Conservation (phyloP, 2,113 vertebrate species). For the Brachyhypopomus gauderio region DNA sequence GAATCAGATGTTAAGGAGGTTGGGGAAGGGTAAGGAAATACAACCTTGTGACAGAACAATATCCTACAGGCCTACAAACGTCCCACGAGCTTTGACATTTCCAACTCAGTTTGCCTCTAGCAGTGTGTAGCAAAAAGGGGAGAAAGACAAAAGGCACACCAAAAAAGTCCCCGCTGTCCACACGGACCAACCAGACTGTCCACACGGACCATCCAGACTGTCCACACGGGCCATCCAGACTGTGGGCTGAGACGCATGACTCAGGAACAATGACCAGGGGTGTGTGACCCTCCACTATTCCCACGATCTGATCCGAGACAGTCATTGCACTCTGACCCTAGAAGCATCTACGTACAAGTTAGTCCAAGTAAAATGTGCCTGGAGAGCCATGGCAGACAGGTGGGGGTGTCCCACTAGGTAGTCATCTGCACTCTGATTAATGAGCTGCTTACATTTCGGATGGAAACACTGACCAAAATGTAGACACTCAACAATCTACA, state of each 20-base stretch:
- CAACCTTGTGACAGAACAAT: conserved; percentile 90
- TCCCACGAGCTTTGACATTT: conserved; percentile 65
- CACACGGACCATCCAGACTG: conserved; percentile 30
- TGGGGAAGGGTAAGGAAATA: conserved; percentile 80
- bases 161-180: conserved; percentile 72
- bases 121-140: conserved; percentile 82
- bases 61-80: conserved; percentile 93
- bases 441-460: conserved; percentile 8
- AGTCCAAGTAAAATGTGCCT: conserved; percentile 43
- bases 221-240: conserved; percentile 67
- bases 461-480: not conserved
- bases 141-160: conserved; percentile 94
- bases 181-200: conserved; percentile 59
- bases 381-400: conserved; percentile 18
- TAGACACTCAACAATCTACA: conserved; percentile 69
- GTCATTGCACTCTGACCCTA: conserved; percentile 55
- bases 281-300: conserved; percentile 37
- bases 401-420: conserved; percentile 28
- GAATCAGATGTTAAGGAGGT: conserved; percentile 92
- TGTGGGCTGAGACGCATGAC: conserved; percentile 27
- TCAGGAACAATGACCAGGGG: not conserved
- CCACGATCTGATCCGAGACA: conserved; percentile 41
- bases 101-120: conserved; percentile 80
- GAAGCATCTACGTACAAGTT: conserved; percentile 59
- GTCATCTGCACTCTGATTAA: not conserved